These are phyloP conservation scores for Drosophila picticornis DNA, from an alignment of 2,888 invertebrate species.

Conservation along the genomic window DNA sequence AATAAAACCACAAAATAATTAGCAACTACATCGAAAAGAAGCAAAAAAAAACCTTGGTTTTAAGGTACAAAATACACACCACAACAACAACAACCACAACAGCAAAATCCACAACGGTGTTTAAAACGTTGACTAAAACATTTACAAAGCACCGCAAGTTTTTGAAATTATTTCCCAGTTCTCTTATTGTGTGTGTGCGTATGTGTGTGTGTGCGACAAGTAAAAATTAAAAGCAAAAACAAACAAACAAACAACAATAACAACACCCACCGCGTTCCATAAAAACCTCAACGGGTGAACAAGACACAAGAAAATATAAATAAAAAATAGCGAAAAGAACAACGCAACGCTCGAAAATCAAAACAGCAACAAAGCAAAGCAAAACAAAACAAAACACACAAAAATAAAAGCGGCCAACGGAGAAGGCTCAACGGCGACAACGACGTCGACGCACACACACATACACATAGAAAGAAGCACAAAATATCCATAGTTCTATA, in stretches of 20 bases:
- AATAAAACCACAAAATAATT: conserved; percentile 51
- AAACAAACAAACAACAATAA: conserved; percentile 18
- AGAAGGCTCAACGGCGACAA: conserved; percentile 9
- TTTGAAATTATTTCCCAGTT: conserved; percentile 19
- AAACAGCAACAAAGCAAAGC: conserved; percentile 15
- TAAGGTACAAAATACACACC: conserved; percentile 31
- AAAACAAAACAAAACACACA: conserved; percentile 13
- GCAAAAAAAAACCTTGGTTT: conserved; percentile 44
- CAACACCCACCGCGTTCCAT: conserved; percentile 39
- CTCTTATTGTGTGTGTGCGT: conserved; percentile 23
- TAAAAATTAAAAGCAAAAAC: conserved; percentile 13
- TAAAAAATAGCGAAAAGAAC: conserved; percentile 14
- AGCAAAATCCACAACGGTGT: conserved; percentile 11
- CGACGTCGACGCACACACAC: neutral
- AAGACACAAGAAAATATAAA: conserved; percentile 8
- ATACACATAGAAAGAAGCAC: conserved; percentile 20
- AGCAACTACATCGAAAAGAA: conserved; percentile 36
- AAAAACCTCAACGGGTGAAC: conserved; percentile 33
- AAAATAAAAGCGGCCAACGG: conserved; percentile 28
- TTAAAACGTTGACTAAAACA: conserved; percentile 29
- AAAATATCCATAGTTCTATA: conserved; percentile 46
- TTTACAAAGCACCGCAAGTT: conserved; percentile 27
- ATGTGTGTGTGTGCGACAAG: conserved; percentile 28
- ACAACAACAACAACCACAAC: conserved; percentile 8
- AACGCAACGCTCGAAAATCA: conserved; percentile 27